A percentile compares a stretch with the other conserved stretches of the same genome.
phyloP scores from a whole-genome alignment of 2,888 invertebrate species.

The Camponotus fellah region DNA sequence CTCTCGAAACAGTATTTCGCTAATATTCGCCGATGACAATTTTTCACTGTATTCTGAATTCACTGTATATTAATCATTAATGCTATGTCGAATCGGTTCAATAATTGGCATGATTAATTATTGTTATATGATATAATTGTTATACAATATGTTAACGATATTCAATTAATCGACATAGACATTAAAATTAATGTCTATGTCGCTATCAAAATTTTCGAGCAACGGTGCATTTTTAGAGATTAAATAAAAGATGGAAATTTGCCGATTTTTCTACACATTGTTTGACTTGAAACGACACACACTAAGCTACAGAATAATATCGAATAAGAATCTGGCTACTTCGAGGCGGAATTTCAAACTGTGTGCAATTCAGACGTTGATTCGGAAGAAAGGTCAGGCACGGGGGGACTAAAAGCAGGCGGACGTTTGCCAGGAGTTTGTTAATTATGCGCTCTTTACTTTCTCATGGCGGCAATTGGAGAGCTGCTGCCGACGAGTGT shows the following conservation, averaged over 20 bases:
- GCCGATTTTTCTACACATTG: not conserved
- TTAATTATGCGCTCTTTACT: slow-evolving; percentile 68
- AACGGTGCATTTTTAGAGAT: not conserved
- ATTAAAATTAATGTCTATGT: not conserved
- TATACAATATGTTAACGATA: not conserved
- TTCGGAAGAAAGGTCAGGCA: slow-evolving; percentile 38
- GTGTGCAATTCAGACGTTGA: slow-evolving; percentile 58
- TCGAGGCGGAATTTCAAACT: slow-evolving; percentile 58
- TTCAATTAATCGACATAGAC: not conserved
- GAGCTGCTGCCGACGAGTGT: slow-evolving; percentile 55
- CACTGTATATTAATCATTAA: slow-evolving; percentile 14
- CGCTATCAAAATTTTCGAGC: not conserved
- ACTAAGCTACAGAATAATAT: not conserved
- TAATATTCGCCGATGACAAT: not conserved
- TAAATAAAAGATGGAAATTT: not conserved
- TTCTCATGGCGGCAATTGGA: slow-evolving; percentile 66
- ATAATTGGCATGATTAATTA: not conserved
- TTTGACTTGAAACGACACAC: not conserved
- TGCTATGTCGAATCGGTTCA: not conserved
- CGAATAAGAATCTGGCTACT: not conserved
- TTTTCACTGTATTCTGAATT: slow-evolving; percentile 6
- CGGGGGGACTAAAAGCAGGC: slow-evolving; percentile 26
- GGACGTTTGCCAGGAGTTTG: slow-evolving; percentile 45
- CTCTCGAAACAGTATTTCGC: not conserved
- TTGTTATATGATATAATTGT: not conserved